A percentile compares a stretch with the other conserved stretches of the same genome.
phyloP scores from a whole-genome alignment of 2,888 invertebrate species.

The Portevinia maculata region DNA sequence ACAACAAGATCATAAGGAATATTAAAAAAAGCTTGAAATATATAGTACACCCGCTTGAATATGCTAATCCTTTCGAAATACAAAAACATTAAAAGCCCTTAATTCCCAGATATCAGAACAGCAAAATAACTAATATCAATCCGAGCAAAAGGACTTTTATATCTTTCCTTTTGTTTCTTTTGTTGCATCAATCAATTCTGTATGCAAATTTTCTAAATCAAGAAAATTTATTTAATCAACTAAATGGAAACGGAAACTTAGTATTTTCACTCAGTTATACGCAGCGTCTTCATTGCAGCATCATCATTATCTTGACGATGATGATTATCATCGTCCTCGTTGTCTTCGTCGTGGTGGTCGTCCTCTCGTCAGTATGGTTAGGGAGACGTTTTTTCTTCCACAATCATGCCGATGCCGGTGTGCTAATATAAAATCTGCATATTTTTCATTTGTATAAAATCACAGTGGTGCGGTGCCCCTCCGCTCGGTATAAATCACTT shows the following conservation, averaged over 20 bases:
- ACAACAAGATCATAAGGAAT: constrained; percentile 10
- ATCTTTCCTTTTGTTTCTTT: constrained; percentile 9
- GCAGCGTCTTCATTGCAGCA: constrained; percentile 28
- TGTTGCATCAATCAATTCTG: constrained; percentile 45
- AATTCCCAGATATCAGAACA: not conserved
- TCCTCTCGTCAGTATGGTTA: not conserved
- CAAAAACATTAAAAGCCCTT: not conserved
- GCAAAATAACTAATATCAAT: constrained; percentile 4
- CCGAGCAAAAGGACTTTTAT: not conserved
- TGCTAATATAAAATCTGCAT: constrained; percentile 65
- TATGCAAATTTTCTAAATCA: constrained; percentile 53
- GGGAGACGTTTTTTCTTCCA: constrained; percentile 45
- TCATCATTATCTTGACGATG: constrained; percentile 17
- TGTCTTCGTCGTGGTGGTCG: constrained; percentile 7
- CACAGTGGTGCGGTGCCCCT: constrained; percentile 15
- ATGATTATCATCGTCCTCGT: not conserved
- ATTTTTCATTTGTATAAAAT: constrained; percentile 65
- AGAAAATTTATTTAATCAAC: constrained; percentile 62
- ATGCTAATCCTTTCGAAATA: not conserved
- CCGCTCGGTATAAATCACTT: constrained; percentile 52
- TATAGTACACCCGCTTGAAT: not conserved
- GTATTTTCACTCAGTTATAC: constrained; percentile 18
- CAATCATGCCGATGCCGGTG: constrained; percentile 43
- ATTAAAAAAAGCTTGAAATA: not conserved
- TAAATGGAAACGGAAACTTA: constrained; percentile 56